Evolutionary conservation across 2,797 vertebrate species (phyloP), one percentile per base, ranked within the genome.

Genomic region (Pangasius macronema): DNA sequence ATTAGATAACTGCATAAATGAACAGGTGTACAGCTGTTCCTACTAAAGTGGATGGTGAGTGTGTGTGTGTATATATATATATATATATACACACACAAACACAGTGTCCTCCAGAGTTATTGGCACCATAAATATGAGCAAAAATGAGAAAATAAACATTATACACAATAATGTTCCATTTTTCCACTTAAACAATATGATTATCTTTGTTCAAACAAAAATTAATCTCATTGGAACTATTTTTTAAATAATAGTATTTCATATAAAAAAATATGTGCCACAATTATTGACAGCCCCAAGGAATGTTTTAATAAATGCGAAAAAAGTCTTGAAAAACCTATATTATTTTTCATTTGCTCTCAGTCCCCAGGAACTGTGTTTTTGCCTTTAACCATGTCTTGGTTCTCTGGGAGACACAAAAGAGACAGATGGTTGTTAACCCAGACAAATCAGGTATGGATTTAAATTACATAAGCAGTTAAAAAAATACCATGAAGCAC

Each of bases 241-340:
- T 82, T 82, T 82, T 82, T 67, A 39, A 53, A 68, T 68, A 51
- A 83, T 33, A 68, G n/a, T 68, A 67, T 51, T 51, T 83, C 16
- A n/a, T 46, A 65, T 82, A 46, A 61, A 80, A n/a, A 81, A 81
- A 5, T 81, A 61, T 36, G 63, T 68, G 20, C 30, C 46, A 83
- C 13, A 51, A 27, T 61, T 42, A 81, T 42, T 81, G 33, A 61
- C 57, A 61, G 20, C 11, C 57, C 11, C 51, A 68, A 36, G 9
- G 24, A 67, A 30, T 82, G 59, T 65, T 67, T 65, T 82, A 65
- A 82, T 46, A 82, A 83, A 67, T 16, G 5, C 1, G 53, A 67
- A 68, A 46, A 83, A 16, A 83, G 13, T 46, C 42, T 30, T 20
- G 1, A 46, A 65, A 55, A 36, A 30, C 4, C 8, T 30, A 30